Evolutionary conservation across 2,888 invertebrate genomes (phyloP), one percentile per base, ranked within the genome.

Genomic region (Muschampia plurimacula): DNA sequence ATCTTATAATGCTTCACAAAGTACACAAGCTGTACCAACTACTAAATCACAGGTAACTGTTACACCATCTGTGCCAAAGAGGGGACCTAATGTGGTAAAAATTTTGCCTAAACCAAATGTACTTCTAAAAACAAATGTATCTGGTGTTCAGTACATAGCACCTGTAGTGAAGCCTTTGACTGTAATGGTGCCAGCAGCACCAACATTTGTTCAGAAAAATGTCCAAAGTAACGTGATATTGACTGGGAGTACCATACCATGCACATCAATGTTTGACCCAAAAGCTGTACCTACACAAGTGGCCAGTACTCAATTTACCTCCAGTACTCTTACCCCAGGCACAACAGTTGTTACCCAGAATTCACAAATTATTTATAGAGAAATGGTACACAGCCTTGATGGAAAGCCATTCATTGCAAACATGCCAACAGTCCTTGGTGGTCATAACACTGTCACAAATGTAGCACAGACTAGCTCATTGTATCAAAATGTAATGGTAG

Each of bases 401-500:
- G 92, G 91, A 22, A 94, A 94, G 77, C 87, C 89, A 13, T 93
- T 91, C 75, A 85, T 93, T 74, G 86, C 92, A 64, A 89, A 84
- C 75, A 87, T 93, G 79, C 92, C 92, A 28, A 80, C 90, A 57
- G 86, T 89, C 0, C 83, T 91, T 1, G 80, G 87, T 63, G 82
- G 85, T 57, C 88, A 88, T 74, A 90, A 92, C 67, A 92, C 89
- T 82, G 83, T 90, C 60, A 82, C 89, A 64, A 91, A 89, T 82
- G 84, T 91, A 49, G 83, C 91, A 64, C 92, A 91, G 78, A 84
- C 87, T 46, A 89, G 86, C 76, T 89, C 93, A 4, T 82, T 93
- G 86, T 94, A 93, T 81, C 94, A 93, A 75, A 94, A 94, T 86
- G 87, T 94, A 39, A 93, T 94, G 93, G 90, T 94, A 9, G 87